Evolutionary conservation across 2,888 invertebrate genomes (phyloP).

Genomic region (Amblyjoppa fuscipennis): DNA sequence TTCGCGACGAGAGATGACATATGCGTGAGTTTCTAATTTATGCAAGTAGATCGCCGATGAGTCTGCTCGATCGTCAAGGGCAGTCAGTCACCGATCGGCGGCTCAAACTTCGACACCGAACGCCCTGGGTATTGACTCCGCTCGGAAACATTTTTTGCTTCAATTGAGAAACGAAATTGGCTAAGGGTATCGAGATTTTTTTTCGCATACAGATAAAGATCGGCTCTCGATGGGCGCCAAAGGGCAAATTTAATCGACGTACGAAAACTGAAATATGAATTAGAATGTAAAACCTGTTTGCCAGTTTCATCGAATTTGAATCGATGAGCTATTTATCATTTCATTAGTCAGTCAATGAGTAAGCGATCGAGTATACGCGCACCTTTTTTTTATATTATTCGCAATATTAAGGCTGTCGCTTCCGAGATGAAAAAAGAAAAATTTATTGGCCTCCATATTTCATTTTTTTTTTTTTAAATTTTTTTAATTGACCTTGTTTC

Average conservation of each 20-base stretch:
- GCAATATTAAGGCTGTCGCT: background rate
- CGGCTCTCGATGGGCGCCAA: background rate
- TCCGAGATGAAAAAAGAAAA: background rate
- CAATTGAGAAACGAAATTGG: background rate
- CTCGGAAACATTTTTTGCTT: background rate
- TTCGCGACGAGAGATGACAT: conserved; percentile 30
- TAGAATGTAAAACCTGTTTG: background rate
- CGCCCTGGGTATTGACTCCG: background rate
- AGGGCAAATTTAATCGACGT: background rate
- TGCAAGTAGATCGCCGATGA: conserved; percentile 24
- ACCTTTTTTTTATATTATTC: background rate
- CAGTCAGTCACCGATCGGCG: conserved; percentile 5
- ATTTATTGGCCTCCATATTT: background rate
- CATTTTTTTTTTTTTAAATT: background rate
- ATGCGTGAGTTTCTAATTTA: conserved; percentile 11
- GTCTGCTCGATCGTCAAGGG: background rate
- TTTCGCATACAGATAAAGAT: background rate
- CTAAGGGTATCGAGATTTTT: background rate
- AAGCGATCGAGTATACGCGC: background rate
- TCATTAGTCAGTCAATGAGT: background rate
- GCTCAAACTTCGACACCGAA: conserved; percentile 2
- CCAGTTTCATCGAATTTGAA: background rate
- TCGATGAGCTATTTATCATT: background rate
- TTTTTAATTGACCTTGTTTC: background rate
- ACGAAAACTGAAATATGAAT: background rate